phyloP scores from a whole-genome alignment of 2,797 vertebrate species.

The Coendou prehensilis region DNA sequence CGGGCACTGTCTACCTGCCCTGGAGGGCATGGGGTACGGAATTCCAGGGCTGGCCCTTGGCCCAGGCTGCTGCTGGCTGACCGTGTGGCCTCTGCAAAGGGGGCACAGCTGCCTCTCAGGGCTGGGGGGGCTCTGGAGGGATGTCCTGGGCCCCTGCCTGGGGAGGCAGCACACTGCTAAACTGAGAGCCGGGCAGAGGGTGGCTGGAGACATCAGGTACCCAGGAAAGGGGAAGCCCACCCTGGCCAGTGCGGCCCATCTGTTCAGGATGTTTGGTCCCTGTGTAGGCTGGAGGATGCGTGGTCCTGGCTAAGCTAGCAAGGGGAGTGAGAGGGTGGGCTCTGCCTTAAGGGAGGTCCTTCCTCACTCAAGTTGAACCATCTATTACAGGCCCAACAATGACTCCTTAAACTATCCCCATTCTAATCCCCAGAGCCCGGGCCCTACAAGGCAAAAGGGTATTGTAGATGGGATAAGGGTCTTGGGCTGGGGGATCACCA shows the following conservation, averaged over 20 bases:
- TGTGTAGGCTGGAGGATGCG: rapidly evolving
- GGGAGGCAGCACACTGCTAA: not conserved
- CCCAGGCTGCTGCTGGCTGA: not conserved
- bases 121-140: not conserved
- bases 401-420: not conserved
- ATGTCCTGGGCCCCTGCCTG: not conserved
- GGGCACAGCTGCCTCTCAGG: not conserved
- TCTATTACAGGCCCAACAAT: not conserved
- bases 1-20: not conserved
- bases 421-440: not conserved
- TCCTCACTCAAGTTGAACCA: not conserved
- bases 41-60: not conserved
- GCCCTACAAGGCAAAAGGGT: rapidly evolving
- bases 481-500: too few relatives aligned
- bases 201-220: not conserved
- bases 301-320: not conserved
- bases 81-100: rapidly evolving
- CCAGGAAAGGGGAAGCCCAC: not conserved
- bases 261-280: not conserved
- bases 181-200: not conserved
- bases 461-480: too few relatives aligned
- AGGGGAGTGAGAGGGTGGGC: not conserved
- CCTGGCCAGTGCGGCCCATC: rapidly evolving
- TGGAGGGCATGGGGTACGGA: not conserved
- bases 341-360: not conserved